A percentile compares a stretch with the other conserved stretches of the same genome.
phyloP scores from a whole-genome alignment of 92 coral and sea anemone genomes.

The Phymanthus crucifer region DNA sequence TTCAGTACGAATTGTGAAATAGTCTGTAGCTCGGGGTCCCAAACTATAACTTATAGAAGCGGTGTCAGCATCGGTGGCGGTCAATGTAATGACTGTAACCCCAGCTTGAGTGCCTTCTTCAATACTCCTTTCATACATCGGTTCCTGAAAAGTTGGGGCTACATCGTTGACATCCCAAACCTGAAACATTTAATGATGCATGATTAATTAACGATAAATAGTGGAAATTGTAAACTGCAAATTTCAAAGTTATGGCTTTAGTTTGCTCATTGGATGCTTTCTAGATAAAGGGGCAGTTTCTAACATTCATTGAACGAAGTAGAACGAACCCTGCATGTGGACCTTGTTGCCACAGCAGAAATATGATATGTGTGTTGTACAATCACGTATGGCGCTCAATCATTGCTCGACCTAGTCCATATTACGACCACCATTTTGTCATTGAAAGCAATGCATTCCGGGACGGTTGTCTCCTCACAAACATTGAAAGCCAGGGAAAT shows the following conservation, averaged over 20 bases:
- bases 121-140: slow-evolving; percentile 55
- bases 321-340: no score
- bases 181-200: slow-evolving; percentile 31
- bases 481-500: no score
- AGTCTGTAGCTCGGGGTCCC: slow-evolving; percentile 38
- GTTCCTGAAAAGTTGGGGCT: slow-evolving; percentile 57
- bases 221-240: not conserved
- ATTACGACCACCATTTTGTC: no score
- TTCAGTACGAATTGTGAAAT: slow-evolving; percentile 50
- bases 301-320: no score
- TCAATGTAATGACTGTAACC: slow-evolving; percentile 39
- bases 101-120: slow-evolving; percentile 59
- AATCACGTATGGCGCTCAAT: no score
- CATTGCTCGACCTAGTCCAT: no score
- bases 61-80: slow-evolving; percentile 79
- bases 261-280: no score
- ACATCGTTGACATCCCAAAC: slow-evolving; percentile 77
- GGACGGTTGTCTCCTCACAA: not conserved
- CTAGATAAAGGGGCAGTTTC: no score
- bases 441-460: not conserved
- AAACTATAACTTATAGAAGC: slow-evolving; percentile 53
- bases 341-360: no score
- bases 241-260: no score
- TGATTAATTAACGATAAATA: not conserved
- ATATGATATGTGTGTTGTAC: no score